A percentile compares a stretch with the other conserved stretches of the same genome.
Conservation (phyloP, 2,113 vertebrate species). For the Pelodiscus sinensis region DNA sequence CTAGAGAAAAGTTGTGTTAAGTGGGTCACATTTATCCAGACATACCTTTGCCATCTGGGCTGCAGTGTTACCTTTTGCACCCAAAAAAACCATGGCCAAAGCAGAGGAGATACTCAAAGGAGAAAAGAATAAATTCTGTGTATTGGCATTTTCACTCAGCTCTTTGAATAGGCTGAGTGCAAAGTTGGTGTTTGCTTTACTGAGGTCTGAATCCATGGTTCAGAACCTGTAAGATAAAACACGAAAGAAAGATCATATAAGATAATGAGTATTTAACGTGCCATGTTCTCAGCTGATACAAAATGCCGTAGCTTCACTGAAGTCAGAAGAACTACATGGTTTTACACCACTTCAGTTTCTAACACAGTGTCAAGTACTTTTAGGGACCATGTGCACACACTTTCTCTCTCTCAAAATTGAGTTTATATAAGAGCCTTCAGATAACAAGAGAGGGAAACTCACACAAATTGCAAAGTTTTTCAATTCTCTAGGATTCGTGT, state of each 20-base stretch:
- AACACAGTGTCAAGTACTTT: background rate
- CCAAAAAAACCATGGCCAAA: constrained; percentile 88
- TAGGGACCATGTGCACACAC: background rate
- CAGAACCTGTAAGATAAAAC: background rate
- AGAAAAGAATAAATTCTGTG: constrained; percentile 84
- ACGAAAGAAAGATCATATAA: background rate
- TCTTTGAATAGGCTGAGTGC: constrained; percentile 83
- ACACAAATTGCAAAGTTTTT: background rate
- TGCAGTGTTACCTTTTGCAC: constrained; percentile 82
- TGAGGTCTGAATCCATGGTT: constrained; percentile 82
- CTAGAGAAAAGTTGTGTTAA: constrained; percentile 30
- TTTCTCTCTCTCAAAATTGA: too few species aligned
- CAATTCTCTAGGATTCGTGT: background rate
- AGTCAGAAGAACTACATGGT: background rate
- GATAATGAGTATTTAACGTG: background rate
- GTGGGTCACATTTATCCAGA: fast-evolving
- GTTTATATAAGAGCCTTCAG: background rate
- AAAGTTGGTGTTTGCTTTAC: constrained; percentile 82
- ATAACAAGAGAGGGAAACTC: background rate
- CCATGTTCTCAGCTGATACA: background rate
- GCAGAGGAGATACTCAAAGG: constrained; percentile 89
- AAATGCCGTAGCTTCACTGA: background rate
- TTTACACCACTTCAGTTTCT: background rate
- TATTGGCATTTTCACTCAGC: constrained; percentile 62
- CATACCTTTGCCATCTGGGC: constrained; percentile 88